Base-by-base conservation (phyloP, 2,888 invertebrate species). In the Spodoptera littoralis region DNA sequence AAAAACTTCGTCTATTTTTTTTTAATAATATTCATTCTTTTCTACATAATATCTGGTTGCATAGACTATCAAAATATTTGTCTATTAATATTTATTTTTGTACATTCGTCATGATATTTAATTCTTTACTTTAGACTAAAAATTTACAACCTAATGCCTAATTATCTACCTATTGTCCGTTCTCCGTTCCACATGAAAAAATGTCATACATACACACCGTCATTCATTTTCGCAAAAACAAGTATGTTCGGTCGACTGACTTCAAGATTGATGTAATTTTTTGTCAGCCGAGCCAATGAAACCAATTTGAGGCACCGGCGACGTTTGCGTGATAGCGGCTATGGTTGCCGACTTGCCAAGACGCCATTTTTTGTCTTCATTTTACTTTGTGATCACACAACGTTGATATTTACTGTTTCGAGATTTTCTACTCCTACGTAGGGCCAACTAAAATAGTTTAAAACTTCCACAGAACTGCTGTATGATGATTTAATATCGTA, bases 231-330 rank as follows among this genome's bases (percentile, higher is more conserved):
- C 49, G 62, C 52, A 67, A 79, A 70, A 79, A 36, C 36, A 36
- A 70, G 58, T 24, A 47, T n/a, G 51, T 42, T 48, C 72, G 70
- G 71, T 70, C 51, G 56, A 69, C 73, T 73, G 80, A 43, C 55
- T 69, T 44, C 59, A 60, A 68, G 73, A 78, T 79, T 73, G 68
- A 71, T 65, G 76, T 76, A 69, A 55, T 76, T 82, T 84, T 84
- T 83, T 83, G 67, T 56, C 52, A 49, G 53, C 55, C 59, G 59
- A 49, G 53, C 55, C 60, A 60, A 65, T 80, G 70, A 69, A 73
- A 65, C 76, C 77, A 73, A 80, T 83, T 81, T 76, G 61, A 80
- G 76, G 76, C 71, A 62, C 70, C 73, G 68, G 54, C 50, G 65
- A 65, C 9, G 36, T 66, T 64, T 49, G 70, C 71, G 70, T 65